Base-by-base conservation (phyloP, 92 coral and sea anemone species). In the Phymanthus crucifer region DNA sequence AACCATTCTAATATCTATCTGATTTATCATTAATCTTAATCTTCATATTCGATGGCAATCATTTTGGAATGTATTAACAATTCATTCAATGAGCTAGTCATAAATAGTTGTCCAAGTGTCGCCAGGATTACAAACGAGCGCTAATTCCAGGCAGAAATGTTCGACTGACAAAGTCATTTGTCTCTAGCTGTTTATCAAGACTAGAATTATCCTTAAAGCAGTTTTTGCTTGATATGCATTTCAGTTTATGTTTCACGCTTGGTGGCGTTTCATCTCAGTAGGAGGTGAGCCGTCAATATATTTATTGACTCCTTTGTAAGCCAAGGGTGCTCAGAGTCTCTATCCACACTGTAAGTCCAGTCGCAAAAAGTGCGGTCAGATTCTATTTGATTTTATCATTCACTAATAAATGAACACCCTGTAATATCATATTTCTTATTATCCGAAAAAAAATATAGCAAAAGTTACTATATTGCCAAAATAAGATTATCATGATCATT, bases 331-430 rank as follows among this genome's bases (percentile, higher is more conserved):
- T 0, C 12, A n/a, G 64, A 21, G 21, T 54, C 64, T 54, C 64
- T 54, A 54, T 54, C 64, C n/a, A 54, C n/a, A 54, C 64, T 54
- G 64, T 54, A 54, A 54, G 64, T 54, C 64, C 64, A 9, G n/a
- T 7, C 14, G 1, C 14, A 10, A 43, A 19, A 21, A 24, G 5
- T 54, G 9, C 64, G 64, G 10, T 0, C 8, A 43, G 14, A 43
- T 10, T 43, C 18, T 54, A 21, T 21, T 54, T 54, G 27, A 1
- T 54, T 19, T 24, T 3, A 4, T 54, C 4, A 2, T 21, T 21
- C 7, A 21, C 64, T 54, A n/a, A 21, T 26, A 54, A 43, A 14
- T 43, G 48, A 43, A 11, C 14, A 0, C 10, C 48, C 14, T 43
- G 10, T 2, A 43, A 43, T 43, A 43, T 10, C 14, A 7, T 10